Percentiles rank a stretch among this genome's conserved stretches.
Conservation (phyloP, 2,797 vertebrate genomes). For the Gymnoscopelus microlampas region DNA sequence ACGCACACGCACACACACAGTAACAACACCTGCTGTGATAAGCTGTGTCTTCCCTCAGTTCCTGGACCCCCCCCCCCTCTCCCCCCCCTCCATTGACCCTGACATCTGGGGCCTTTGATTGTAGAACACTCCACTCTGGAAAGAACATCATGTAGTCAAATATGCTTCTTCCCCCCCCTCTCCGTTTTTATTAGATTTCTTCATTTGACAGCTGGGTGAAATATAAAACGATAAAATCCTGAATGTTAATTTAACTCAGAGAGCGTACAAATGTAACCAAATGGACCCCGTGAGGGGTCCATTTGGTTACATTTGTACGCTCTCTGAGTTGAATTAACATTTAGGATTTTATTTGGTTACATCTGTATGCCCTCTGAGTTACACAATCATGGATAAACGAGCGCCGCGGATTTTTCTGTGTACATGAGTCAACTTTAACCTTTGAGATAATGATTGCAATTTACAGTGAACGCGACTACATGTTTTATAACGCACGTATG, state of each 20-base stretch:
- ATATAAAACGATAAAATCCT: conserved; percentile 26
- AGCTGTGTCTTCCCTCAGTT: conserved; percentile 30
- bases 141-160: conserved; percentile 59
- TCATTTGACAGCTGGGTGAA: conserved; percentile 61
- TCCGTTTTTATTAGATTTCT: conserved; percentile 17
- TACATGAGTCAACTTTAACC: conserved; percentile 35
- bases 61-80: neutral
- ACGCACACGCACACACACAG: conserved; percentile 12
- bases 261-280: no score
- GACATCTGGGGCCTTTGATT: conserved; percentile 59
- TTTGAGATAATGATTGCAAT: conserved; percentile 54
- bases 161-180: conserved; percentile 34
- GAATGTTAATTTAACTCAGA: no score
- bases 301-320: no score
- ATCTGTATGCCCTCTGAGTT: no score
- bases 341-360: no score
- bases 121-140: conserved; percentile 44
- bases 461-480: conserved; percentile 14
- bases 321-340: no score
- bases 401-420: no score
- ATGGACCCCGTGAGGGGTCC: no score
- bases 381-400: no score
- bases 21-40: conserved; percentile 59
- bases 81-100: conserved; percentile 43
- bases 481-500: neutral